Evolutionary conservation across 2,888 invertebrate species (phyloP).

Genomic region (Linyphia triangularis): DNA sequence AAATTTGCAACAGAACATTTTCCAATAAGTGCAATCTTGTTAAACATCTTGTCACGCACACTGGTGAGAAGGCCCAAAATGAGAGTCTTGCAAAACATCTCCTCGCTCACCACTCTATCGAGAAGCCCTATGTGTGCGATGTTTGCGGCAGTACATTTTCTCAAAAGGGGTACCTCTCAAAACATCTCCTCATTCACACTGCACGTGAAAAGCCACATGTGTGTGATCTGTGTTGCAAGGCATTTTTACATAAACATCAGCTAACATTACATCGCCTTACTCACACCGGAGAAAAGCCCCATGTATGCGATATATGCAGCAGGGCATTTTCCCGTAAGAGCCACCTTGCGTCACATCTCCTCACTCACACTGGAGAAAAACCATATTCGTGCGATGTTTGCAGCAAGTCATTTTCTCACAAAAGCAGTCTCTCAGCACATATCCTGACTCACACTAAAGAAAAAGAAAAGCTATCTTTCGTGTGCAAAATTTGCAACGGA

Average conservation of each 20-base stretch:
- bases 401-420: not conserved
- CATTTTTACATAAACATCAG: not conserved
- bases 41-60: too few species aligned
- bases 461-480: conserved; percentile 4
- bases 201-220: not conserved
- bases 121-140: too few species aligned
- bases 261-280: not conserved
- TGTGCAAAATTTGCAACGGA: not conserved
- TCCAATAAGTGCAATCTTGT: too few species aligned
- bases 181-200: not conserved
- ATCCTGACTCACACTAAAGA: not conserved
- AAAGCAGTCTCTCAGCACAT: not conserved
- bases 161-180: not conserved
- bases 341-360: not conserved
- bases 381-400: not conserved
- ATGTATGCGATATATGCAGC: not conserved
- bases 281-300: not conserved
- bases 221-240: not conserved
- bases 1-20: too few species aligned
- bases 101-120: too few species aligned
- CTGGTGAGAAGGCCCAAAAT: too few species aligned
- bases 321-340: not conserved
- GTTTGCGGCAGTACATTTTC: too few species aligned
- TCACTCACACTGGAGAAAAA: not conserved
- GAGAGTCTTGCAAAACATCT: too few species aligned